Base-by-base conservation (phyloP, 1,140 invertebrate genomes). In the Octopus bimaculoides region DNA sequence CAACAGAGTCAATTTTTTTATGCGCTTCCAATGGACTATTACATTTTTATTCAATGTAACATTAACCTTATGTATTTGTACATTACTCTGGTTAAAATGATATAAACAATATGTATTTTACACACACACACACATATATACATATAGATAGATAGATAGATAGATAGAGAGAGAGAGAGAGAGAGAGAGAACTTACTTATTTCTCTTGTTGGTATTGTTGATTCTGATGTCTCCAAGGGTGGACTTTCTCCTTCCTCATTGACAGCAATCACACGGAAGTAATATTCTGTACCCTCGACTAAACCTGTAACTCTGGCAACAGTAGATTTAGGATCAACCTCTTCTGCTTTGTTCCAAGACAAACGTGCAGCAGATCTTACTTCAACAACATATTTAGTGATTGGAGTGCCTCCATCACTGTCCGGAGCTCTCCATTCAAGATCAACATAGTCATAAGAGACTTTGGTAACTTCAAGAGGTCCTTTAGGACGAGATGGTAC, bases 401-500 rank as follows among this genome's bases (percentile, higher is more conserved):
- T 93, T 9, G 97, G 97, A 83, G 95, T 95, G 80, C 98, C 98
- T 84, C 98, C 98, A 90, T 98, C 94, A 89, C 99, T 97, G 82
- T 92, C 91, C 14, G 98, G 97, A 87, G 95, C 93, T 86, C 95
- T 94, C 98, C 98, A 99, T 9, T 93, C 92, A 14, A 99, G 89
- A 94, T 66, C 97, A 93, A 69, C 94, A 92, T 82, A 97, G 80
- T 83, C 80, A 84, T 88, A 75, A 82, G 84, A 81, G 79, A 87
- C 87, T 85, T 91, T 75, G 82, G 86, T 75, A 84, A 85, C 79
- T 90, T 97, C 94, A 0, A 99, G 92, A 2, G 97, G 97, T 75
- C 97, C 97, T 83, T 97, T 95, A 0, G 98, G 98, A 86, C 95
- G 95, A 26, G 93, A 92, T 71, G 97, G 95, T 94, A 81, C 95